Conservation (phyloP, 1,140 invertebrate species). For the Dryas iulia region DNA sequence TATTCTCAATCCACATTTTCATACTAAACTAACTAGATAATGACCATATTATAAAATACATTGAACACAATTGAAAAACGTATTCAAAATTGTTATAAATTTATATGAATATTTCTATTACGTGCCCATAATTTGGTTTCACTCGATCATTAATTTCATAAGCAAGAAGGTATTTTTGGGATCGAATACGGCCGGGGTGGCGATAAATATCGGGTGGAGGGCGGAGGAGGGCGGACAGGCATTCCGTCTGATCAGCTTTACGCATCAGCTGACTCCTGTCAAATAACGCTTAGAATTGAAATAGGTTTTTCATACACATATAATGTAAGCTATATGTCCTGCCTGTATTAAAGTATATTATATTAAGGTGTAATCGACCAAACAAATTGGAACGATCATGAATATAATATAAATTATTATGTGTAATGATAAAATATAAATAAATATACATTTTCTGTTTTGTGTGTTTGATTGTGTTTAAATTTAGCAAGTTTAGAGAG, state of each 20-base stretch:
- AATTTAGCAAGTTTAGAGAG: too few species aligned
- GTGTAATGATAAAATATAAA: background rate
- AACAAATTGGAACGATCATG: background rate
- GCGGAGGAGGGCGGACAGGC: background rate
- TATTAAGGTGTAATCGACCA: background rate
- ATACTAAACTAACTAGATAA: too few species aligned
- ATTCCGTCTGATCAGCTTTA: constrained; percentile 25
- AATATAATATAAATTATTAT: background rate
- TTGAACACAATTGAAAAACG: background rate
- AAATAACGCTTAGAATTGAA: constrained; percentile 14
- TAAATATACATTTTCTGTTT: too few species aligned
- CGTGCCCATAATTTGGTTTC: background rate
- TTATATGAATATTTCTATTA: background rate
- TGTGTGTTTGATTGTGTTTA: background rate
- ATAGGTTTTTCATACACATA: constrained; percentile 1
- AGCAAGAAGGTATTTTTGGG: constrained; percentile 19
- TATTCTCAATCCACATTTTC: too few species aligned
- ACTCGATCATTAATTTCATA: constrained; percentile 16
- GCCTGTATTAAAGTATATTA: background rate
- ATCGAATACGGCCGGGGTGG: constrained; percentile 12
- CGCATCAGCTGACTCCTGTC: constrained; percentile 19
- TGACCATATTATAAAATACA: too few species aligned
- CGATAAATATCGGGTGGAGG: constrained; percentile 10
- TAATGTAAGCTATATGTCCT: background rate
- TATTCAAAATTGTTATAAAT: background rate